Percentiles rank a stretch among this genome's conserved stretches.
These are phyloP conservation scores for Biston stratarius DNA, from an alignment of 2,888 invertebrate species.

Conservation along the genomic window DNA sequence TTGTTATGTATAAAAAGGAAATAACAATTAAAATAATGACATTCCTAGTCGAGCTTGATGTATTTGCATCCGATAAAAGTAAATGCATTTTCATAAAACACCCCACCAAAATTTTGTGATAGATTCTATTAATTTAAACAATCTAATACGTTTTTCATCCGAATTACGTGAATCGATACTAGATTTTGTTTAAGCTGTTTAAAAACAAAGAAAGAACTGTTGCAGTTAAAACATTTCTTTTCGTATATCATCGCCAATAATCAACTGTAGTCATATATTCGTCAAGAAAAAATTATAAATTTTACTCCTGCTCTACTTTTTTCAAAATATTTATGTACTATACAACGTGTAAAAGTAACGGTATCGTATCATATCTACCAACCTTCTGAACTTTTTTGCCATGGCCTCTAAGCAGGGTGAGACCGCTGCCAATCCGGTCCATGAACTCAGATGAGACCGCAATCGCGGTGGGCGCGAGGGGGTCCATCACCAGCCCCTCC, in stretches of 20 bases:
- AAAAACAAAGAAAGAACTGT: too few relatives aligned
- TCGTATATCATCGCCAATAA: too few relatives aligned
- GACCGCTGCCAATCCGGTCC: slow-evolving; percentile 80
- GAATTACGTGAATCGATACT: too few relatives aligned
- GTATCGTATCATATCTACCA: slow-evolving; percentile 24
- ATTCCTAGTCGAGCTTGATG: background rate
- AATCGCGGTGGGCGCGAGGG: slow-evolving; percentile 77
- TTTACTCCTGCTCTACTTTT: too few relatives aligned
- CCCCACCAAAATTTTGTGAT: too few relatives aligned
- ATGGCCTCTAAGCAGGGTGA: slow-evolving; percentile 76
- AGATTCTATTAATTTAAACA: too few relatives aligned
- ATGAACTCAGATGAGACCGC: slow-evolving; percentile 79
- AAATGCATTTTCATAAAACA: background rate
- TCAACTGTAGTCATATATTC: too few relatives aligned
- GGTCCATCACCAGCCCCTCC: slow-evolving; percentile 82
- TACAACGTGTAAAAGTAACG: slow-evolving; percentile 8
- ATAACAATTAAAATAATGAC: background rate
- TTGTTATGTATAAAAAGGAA: slow-evolving; percentile 1
- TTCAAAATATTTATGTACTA: too few relatives aligned
- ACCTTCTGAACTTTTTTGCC: slow-evolving; percentile 82
- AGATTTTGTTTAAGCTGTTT: too few relatives aligned
- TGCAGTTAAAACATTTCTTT: too few relatives aligned
- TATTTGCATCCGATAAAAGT: background rate
- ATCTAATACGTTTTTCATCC: too few relatives aligned
- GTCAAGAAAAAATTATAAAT: too few relatives aligned